Percentiles rank a stretch among this genome's conserved stretches.
Evolutionary conservation across 2,888 invertebrate species (phyloP).

Genomic region (Diarsia mendica): DNA sequence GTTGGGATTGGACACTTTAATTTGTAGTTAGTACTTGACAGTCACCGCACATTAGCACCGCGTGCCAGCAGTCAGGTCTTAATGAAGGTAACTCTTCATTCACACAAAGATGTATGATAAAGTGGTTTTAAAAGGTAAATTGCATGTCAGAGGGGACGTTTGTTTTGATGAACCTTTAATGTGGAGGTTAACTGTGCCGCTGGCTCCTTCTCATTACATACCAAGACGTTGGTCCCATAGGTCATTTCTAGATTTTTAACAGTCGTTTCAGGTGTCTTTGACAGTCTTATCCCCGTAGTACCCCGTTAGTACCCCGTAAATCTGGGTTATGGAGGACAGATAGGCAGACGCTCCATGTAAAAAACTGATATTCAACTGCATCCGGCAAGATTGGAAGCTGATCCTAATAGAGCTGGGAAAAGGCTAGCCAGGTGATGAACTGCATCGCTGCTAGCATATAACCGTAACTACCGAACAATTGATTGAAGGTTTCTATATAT

Average conservation of each 20-base stretch:
- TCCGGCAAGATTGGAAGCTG: no score
- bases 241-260: no score
- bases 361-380: no score
- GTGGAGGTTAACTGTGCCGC: not conserved
- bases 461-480: not conserved
- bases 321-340: no score
- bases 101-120: conserved; percentile 10
- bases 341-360: no score
- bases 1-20: conserved; percentile 63
- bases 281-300: no score
- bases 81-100: conserved; percentile 10
- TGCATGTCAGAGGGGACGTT: conserved; percentile 3
- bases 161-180: conserved; percentile 14
- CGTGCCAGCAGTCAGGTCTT: conserved; percentile 10
- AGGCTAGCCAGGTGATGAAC: no score
- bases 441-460: not conserved
- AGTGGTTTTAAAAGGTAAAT: conserved; percentile 11
- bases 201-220: no score
- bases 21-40: conserved; percentile 61
- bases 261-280: no score
- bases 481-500: conserved; percentile 7
- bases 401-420: no score
- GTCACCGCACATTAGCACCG: conserved; percentile 39
- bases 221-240: no score
- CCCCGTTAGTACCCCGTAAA: no score